phyloP scores from a whole-genome alignment of 2,113 vertebrate genomes.

The Geococcyx californianus region DNA sequence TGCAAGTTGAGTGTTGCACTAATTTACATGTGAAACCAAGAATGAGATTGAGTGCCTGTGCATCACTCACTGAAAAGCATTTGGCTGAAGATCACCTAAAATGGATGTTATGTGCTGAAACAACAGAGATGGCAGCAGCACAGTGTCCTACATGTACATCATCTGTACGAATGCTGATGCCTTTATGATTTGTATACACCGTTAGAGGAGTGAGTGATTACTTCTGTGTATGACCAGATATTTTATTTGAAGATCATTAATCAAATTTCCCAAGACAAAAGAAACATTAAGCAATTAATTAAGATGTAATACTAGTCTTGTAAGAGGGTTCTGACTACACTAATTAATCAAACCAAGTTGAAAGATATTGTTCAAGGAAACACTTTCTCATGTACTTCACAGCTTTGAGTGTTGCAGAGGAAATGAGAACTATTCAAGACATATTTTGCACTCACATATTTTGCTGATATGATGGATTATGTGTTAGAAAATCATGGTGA shows the following conservation, averaged over 20 bases:
- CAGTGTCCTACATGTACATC: neutral
- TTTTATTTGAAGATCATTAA: constrained; percentile 19
- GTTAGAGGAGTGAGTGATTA: neutral
- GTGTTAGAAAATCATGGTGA: neutral
- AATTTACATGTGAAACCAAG: neutral
- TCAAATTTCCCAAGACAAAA: constrained; percentile 43
- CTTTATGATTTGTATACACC: neutral
- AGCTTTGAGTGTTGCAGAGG: neutral
- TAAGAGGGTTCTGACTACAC: neutral
- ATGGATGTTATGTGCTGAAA: neutral
- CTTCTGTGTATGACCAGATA: constrained; percentile 23
- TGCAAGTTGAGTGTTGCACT: neutral
- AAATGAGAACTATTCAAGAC: neutral
- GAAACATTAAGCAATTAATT: constrained; percentile 32
- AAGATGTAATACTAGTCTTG: neutral
- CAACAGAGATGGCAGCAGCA: neutral
- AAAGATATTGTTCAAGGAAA: constrained; percentile 5
- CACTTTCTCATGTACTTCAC: neutral
- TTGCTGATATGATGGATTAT: neutral
- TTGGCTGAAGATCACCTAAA: neutral
- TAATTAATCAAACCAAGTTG: constrained; percentile 36
- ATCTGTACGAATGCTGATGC: neutral
- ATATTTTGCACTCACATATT: neutral
- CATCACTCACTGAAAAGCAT: neutral
- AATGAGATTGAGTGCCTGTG: neutral